Base-by-base conservation (phyloP, 2,888 invertebrate genomes). In the Proisotoma minuta region DNA sequence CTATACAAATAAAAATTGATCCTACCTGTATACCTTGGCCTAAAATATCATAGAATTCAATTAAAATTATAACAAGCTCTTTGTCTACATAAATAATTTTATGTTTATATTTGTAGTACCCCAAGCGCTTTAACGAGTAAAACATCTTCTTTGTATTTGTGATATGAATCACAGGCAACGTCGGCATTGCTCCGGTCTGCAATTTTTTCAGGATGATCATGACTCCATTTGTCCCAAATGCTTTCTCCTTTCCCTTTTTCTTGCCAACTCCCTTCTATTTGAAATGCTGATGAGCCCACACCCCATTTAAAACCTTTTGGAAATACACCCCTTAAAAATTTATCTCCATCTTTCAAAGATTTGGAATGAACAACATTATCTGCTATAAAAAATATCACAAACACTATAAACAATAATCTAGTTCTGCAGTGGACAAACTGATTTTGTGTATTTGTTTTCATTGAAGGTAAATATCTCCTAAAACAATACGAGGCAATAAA, bases 101-200 rank as follows among this genome's bases (percentile, higher is more conserved):
- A 56, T 34, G 8, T 34, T 10, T 10, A 34, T 8, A 10, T 8
- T 15, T 10, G 8, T 10, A 8, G 34, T 49, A 77, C 77, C 59
- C 78, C 78, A 3, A 78, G 68, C 12, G 72, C 62, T 59, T 77
- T 77, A 34, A 80, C 65, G 24, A 78, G 73, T 43, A 75, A 66
- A 2, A 80, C 76, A 65, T 80, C 80, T 53, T 78, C 77, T 65
- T 76, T 75, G 68, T 76, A 78, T 57, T 75, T 75, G 70, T 79
- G 77, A 69, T 79, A 79, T 56, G 77, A 78, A 69, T 80, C 79
- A 66, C 78, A 78, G 0, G 79, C 77, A 1, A 78, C 72, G 51
- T 78, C 76, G 0, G 77, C 78, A 1, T 76, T 77, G n/a, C 76
- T 75, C 1, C 74, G 72, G 43, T 77, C 74, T 2, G 69, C 66